A percentile compares a stretch with the other conserved stretches of the same genome.
phyloP scores from a whole-genome alignment of 2,888 invertebrate species.

The Lacanobia oleracea region DNA sequence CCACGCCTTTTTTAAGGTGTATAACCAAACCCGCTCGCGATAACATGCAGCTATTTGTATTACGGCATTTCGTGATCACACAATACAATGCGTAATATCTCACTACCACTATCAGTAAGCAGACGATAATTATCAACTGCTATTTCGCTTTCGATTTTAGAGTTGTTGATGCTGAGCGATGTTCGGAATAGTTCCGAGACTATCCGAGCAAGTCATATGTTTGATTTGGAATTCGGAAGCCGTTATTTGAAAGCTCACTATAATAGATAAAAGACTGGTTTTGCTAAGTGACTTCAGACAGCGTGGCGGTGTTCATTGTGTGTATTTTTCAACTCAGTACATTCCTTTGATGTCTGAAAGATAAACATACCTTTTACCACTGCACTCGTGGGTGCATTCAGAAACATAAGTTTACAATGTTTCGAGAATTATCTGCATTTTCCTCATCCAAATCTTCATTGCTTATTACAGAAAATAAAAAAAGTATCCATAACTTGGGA shows the following conservation, averaged over 20 bases:
- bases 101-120: slow-evolving; percentile 35
- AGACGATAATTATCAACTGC: slow-evolving; percentile 17
- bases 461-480: background rate
- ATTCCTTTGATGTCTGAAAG: background rate
- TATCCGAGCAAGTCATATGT: background rate
- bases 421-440: background rate
- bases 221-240: slow-evolving; percentile 6
- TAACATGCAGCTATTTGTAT: slow-evolving; percentile 54
- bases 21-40: slow-evolving; percentile 53
- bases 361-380: background rate
- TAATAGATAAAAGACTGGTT: slow-evolving; percentile 19
- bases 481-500: background rate
- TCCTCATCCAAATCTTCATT: background rate
- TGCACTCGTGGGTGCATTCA: background rate
- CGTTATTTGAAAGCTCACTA: background rate
- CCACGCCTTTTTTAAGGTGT: slow-evolving; percentile 63
- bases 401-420: background rate
- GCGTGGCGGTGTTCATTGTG: background rate
- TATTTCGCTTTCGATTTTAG: slow-evolving; percentile 42
- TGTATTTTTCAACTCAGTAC: background rate
- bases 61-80: slow-evolving; percentile 39
- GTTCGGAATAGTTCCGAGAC: slow-evolving; percentile 2
- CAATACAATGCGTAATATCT: slow-evolving; percentile 47
- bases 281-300: slow-evolving; percentile 12
- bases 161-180: background rate